A percentile compares a stretch with the other conserved stretches of the same genome.
Evolutionary conservation across 1,140 invertebrate species (phyloP).

Genomic region (Yoshiicerus persimilis): DNA sequence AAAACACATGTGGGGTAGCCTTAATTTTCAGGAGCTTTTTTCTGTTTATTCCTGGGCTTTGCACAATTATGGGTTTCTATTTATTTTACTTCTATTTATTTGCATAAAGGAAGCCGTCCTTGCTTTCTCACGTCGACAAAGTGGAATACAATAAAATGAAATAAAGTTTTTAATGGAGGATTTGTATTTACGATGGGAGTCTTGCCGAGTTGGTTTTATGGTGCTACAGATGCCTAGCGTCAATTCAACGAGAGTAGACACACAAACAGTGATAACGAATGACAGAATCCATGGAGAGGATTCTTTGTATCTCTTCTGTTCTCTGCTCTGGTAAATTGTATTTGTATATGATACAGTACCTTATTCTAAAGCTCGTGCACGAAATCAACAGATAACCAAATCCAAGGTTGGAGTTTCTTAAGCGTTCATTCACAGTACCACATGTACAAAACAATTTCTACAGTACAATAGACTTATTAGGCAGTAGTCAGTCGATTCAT

Average conservation of each 20-base stretch:
- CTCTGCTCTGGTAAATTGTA: background rate
- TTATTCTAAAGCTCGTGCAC: background rate
- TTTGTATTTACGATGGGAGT: background rate
- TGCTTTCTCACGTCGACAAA: background rate
- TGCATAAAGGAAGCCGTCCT: background rate
- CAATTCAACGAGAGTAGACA: background rate
- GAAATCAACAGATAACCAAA: background rate
- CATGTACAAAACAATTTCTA: background rate
- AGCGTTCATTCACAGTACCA: background rate
- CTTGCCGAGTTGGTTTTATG: background rate
- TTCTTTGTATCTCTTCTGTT: background rate
- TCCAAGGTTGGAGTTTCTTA: background rate
- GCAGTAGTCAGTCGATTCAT: background rate
- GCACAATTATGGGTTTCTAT: background rate
- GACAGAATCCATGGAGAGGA: background rate
- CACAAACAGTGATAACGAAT: background rate
- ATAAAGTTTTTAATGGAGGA: background rate
- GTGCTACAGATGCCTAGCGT: background rate
- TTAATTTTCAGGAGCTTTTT: background rate
- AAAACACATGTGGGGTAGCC: background rate
- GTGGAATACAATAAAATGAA: background rate
- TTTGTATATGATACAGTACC: background rate
- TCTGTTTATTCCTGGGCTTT: background rate
- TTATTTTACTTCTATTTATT: background rate
- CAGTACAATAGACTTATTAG: background rate